phyloP scores from a whole-genome alignment of 1,140 invertebrate species.

The Drosophila trapezifrons region DNA sequence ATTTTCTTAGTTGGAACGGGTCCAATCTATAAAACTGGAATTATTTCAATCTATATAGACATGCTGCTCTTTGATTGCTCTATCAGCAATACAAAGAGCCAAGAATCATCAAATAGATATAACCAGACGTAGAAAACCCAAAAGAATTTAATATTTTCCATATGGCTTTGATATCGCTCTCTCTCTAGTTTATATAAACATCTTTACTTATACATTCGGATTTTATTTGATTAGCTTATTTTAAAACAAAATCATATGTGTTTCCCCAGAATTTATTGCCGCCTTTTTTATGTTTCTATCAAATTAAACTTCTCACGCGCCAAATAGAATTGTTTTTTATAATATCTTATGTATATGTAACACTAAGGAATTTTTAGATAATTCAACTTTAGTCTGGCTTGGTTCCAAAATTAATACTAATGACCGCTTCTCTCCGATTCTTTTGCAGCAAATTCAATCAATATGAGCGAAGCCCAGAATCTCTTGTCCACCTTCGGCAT shows the following conservation, averaged over 20 bases:
- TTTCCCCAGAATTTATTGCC: constrained; percentile 58
- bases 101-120: constrained; percentile 50
- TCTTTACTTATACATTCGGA: constrained; percentile 24
- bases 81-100: constrained; percentile 31
- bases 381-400: constrained; percentile 33
- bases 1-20: constrained; percentile 61
- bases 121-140: constrained; percentile 25
- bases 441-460: constrained; percentile 43
- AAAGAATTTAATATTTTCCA: constrained; percentile 46
- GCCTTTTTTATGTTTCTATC: constrained; percentile 59
- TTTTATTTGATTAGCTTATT: constrained; percentile 64
- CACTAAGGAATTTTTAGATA: constrained; percentile 37
- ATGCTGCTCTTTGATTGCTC: constrained; percentile 43
- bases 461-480: constrained; percentile 78
- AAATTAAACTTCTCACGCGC: constrained; percentile 66
- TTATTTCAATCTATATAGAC: constrained; percentile 54
- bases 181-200: constrained; percentile 39
- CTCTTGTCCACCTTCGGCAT: constrained; percentile 79
- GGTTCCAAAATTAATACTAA: constrained; percentile 10
- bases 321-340: constrained; percentile 26
- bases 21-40: constrained; percentile 79
- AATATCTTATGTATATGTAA: constrained; percentile 35
- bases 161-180: constrained; percentile 50
- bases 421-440: constrained; percentile 3
- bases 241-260: constrained; percentile 74